Percentiles rank a stretch among this genome's conserved stretches.
Conservation (phyloP, 2,797 vertebrate genomes). For the Fistularia tabacaria region DNA sequence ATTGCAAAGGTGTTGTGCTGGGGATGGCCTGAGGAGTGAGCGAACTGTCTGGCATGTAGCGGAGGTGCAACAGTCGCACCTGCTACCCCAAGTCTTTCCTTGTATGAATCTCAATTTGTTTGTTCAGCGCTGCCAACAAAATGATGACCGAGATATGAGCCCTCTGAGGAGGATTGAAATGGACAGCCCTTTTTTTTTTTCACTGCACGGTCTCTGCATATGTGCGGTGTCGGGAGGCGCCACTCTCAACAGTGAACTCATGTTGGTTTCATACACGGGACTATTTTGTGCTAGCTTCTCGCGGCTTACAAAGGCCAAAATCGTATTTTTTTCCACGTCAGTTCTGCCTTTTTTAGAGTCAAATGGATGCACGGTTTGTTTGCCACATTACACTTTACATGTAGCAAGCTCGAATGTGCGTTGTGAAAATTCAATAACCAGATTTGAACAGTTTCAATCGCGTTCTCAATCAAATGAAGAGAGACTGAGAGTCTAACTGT, state of each 20-base stretch:
- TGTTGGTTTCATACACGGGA: constrained; percentile 23
- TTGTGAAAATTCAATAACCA: too few relatives aligned
- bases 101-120: constrained; percentile 67
- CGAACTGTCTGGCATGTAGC: constrained; percentile 50
- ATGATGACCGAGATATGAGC: constrained; percentile 41
- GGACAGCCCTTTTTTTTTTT: constrained; percentile 30
- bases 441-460: too few relatives aligned
- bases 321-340: neutral
- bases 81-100: constrained; percentile 61
- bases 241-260: constrained; percentile 44
- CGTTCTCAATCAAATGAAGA: too few relatives aligned
- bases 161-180: constrained; percentile 30
- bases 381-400: constrained; percentile 7
- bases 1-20: constrained; percentile 57
- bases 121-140: constrained; percentile 54
- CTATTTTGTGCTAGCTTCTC: constrained; percentile 22
- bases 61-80: constrained; percentile 60
- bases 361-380: constrained; percentile 11
- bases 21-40: constrained; percentile 58
- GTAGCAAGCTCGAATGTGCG: constrained; percentile 17
- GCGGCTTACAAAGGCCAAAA: too few relatives aligned
- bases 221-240: constrained; percentile 35
- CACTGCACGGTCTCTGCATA: constrained; percentile 21
- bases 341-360: neutral
- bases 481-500: too few relatives aligned